A percentile compares a stretch with the other conserved stretches of the same genome.
These are phyloP conservation scores for Cromileptes altivelis DNA, from an alignment of 2,113 vertebrate genomes.

Conservation along the genomic window DNA sequence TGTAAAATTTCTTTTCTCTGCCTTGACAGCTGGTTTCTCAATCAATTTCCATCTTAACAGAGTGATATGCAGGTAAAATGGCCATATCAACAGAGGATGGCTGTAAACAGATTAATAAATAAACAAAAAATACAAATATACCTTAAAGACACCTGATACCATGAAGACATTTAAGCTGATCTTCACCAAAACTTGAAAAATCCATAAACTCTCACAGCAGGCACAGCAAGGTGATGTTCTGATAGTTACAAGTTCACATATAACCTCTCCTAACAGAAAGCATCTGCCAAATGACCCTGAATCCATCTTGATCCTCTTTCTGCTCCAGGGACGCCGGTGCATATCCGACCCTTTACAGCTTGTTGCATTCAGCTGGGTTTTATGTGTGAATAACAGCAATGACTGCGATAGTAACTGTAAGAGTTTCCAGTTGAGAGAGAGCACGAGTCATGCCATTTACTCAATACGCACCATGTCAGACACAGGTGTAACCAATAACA, in stretches of 20 bases:
- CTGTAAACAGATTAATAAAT: not conserved
- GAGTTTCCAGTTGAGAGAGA: conserved; percentile 6
- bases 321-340: not conserved
- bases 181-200: conserved; percentile 1
- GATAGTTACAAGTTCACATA: not conserved
- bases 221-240: not conserved
- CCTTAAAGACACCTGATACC: not conserved
- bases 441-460: not conserved
- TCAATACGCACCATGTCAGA: not conserved
- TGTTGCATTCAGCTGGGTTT: not conserved
- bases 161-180: not conserved
- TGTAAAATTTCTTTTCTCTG: not conserved
- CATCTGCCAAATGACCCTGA: not conserved
- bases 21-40: not conserved
- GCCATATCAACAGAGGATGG: not conserved
- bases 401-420: not conserved
- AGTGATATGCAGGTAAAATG: not conserved
- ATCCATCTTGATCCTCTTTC: not conserved
- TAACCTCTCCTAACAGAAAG: not conserved
- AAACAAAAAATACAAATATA: not conserved
- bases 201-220: not conserved
- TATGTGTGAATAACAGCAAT: not conserved
- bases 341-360: not conserved
- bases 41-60: not conserved
- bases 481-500: conserved; percentile 41